A percentile compares a stretch with the other conserved stretches of the same genome.
These are phyloP conservation scores for Hypocryptadius cinnamomeus DNA, from an alignment of 2,113 vertebrate species.

Conservation along the genomic window DNA sequence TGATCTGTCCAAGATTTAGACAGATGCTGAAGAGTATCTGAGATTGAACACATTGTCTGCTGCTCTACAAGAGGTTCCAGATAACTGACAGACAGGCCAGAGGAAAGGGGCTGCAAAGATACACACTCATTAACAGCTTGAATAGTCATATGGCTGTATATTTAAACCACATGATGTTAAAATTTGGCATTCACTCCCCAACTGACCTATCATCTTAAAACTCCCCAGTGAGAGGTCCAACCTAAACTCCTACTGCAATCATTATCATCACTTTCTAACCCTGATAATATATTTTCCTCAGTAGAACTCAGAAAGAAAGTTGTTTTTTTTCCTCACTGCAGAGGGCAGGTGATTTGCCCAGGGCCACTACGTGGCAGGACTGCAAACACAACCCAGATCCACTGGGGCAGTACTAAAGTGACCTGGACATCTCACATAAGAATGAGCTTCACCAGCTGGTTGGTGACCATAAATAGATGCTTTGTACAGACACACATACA, in stretches of 20 bases:
- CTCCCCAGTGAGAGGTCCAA: neutral
- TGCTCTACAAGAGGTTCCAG: neutral
- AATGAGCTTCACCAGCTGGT: neutral
- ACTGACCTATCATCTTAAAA: neutral
- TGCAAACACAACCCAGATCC: neutral
- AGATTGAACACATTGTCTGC: slow-evolving; percentile 40
- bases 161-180: neutral
- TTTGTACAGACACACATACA: neutral
- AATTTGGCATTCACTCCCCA: neutral
- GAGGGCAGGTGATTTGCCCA: neutral
- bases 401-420: rapidly evolving
- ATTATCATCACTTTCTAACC: neutral
- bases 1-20: neutral
- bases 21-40: slow-evolving; percentile 19
- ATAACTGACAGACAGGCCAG: neutral
- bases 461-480: rapidly evolving
- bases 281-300: neutral
- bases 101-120: neutral
- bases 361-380: neutral
- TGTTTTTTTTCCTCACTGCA: neutral
- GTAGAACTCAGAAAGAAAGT: neutral
- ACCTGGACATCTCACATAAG: neutral
- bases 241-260: neutral
- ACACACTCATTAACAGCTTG: neutral
- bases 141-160: neutral